These are phyloP conservation scores for Brachionus asplanchnoidis DNA, from an alignment of 1,140 invertebrate species.

Conservation along the genomic window DNA sequence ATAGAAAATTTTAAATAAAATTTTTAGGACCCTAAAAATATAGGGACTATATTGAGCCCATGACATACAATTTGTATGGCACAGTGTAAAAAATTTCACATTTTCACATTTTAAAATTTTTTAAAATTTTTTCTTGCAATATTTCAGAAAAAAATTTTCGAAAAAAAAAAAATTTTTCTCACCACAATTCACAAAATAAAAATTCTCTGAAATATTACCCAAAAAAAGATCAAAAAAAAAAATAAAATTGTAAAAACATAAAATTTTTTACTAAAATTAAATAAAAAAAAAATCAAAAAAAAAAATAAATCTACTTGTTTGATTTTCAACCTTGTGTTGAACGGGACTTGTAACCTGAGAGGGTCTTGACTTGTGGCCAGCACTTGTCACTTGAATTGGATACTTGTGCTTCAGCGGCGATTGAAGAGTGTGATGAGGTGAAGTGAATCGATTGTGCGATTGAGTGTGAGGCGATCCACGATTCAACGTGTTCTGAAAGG, in stretches of 20 bases:
- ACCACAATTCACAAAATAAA: too few species aligned
- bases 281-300: background rate
- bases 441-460: conserved; percentile 18
- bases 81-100: too few species aligned
- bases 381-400: background rate
- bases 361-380: background rate
- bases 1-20: too few species aligned
- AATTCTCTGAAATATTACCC: too few species aligned
- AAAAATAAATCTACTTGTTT: background rate
- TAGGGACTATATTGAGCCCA: too few species aligned
- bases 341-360: background rate
- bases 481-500: background rate
- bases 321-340: background rate
- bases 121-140: too few species aligned
- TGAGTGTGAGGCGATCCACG: conserved; percentile 15
- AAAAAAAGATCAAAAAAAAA: too few species aligned
- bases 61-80: too few species aligned
- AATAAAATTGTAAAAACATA: background rate
- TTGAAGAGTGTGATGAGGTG: background rate
- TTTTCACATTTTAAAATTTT: too few species aligned
- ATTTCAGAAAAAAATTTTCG: too few species aligned
- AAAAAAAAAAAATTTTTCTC: too few species aligned
- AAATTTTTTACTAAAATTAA: background rate
- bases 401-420: background rate
- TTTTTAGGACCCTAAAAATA: too few species aligned